Percentiles rank a stretch among this genome's conserved stretches.
phyloP scores from a whole-genome alignment of 2,797 vertebrate species.

The Falco naumanni region DNA sequence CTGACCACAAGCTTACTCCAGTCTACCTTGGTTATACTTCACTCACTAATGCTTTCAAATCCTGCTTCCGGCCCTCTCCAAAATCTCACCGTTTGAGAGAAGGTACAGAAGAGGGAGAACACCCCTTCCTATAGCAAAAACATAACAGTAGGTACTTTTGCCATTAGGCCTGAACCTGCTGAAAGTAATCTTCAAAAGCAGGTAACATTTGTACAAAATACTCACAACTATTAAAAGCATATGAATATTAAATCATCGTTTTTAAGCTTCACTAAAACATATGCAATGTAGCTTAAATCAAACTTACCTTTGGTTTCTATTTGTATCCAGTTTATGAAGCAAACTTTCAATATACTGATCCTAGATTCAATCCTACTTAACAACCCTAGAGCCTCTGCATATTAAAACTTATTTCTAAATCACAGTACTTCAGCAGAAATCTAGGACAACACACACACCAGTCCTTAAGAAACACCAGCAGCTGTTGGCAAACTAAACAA shows the following conservation, averaged over 20 bases:
- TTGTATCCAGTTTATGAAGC: not conserved
- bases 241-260: not conserved
- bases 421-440: not conserved
- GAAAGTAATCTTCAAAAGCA: not conserved
- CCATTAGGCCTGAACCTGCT: not conserved
- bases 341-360: not conserved
- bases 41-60: not conserved
- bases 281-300: not conserved
- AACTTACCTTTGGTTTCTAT: not conserved
- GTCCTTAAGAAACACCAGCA: not conserved
- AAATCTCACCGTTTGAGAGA: not conserved
- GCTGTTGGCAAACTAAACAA: not conserved
- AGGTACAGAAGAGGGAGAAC: not conserved
- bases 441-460: not conserved
- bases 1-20: not conserved
- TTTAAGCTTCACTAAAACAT: not conserved
- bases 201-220: not conserved
- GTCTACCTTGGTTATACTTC: not conserved
- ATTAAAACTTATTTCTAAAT: not conserved
- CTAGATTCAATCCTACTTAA: not conserved
- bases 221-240: not conserved
- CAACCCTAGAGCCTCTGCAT: rapidly evolving
- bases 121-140: not conserved
- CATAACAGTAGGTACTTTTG: not conserved
- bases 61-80: not conserved